Conservation (phyloP, 2,113 vertebrate species). For the Sinocyclocheilus anophthalmus region DNA sequence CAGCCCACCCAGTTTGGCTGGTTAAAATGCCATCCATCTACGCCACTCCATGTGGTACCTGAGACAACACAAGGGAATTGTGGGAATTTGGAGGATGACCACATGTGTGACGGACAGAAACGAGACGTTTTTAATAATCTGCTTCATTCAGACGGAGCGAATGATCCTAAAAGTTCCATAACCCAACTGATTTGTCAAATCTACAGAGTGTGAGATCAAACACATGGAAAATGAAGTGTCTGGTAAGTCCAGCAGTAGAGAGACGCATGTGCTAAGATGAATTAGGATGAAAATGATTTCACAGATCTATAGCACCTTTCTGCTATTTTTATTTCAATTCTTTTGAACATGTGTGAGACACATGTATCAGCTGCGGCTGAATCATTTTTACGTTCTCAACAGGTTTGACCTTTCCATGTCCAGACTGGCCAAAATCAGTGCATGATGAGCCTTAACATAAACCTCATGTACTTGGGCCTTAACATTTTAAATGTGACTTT, state of each 20-base stretch:
- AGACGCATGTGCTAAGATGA: conserved; percentile 67
- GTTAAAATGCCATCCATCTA: conserved; percentile 72
- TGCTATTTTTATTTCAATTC: conserved; percentile 63
- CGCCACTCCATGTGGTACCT: conserved; percentile 66
- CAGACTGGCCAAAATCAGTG: background rate
- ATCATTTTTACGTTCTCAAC: background rate
- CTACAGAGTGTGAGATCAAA: too few relatives aligned
- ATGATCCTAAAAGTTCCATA: background rate
- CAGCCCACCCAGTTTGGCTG: conserved; percentile 64
- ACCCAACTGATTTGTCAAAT: conserved; percentile 31
- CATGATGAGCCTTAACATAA: background rate
- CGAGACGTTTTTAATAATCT: conserved; percentile 19
- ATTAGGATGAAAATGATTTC: conserved; percentile 72
- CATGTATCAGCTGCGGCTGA: conserved; percentile 55
- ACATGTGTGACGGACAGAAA: conserved; percentile 27
- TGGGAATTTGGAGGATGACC: conserved; percentile 17
- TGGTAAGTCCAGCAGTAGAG: conserved; percentile 38
- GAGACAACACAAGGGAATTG: conserved; percentile 43
- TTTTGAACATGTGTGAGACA: conserved; percentile 76
- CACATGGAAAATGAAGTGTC: conserved; percentile 17
- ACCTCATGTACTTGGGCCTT: background rate
- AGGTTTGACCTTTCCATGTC: background rate
- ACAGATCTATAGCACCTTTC: conserved; percentile 72
- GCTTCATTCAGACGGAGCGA: background rate
- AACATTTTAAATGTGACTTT: background rate